Evolutionary conservation across 64 coral and sea anemone species (phyloP).

Genomic region (Dendrophyllia cribrosa): DNA sequence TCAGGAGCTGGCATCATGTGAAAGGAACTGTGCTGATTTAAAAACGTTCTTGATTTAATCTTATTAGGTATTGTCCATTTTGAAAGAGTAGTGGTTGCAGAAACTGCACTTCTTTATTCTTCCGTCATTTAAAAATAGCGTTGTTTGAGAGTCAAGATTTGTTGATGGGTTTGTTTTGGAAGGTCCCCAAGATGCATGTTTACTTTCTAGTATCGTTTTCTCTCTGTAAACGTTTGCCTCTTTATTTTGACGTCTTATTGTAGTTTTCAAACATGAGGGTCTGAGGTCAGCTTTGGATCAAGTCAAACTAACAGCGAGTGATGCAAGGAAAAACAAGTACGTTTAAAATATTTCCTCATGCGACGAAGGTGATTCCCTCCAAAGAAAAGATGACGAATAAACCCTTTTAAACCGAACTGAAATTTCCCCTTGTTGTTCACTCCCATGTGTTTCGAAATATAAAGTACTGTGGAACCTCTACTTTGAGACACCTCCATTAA

Average conservation of each 20-base stretch:
- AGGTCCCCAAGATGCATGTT: neutral
- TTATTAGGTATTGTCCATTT: neutral
- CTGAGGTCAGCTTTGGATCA: slow-evolving; percentile 87
- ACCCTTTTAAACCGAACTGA: no score
- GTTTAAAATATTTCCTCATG: neutral
- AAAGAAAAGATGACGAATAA: neutral
- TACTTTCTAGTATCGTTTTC: neutral
- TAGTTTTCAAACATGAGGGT: slow-evolving; percentile 95
- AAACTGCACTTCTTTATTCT: no score
- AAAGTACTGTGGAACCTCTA: no score
- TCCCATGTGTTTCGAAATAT: no score
- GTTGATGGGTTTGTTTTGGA: neutral
- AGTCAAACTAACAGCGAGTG: slow-evolving; percentile 67
- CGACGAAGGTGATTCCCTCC: neutral
- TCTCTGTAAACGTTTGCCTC: neutral
- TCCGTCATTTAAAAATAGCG: no score
- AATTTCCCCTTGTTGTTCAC: no score
- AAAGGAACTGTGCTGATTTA: no score
- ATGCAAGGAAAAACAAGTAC: slow-evolving; percentile 84
- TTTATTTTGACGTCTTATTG: neutral
- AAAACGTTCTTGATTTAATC: no score
- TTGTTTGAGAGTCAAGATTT: no score
- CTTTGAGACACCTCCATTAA: no score
- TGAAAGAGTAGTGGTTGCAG: neutral
- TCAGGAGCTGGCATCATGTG: no score